These are phyloP conservation scores for Pyrrhopygopsis socrates DNA, from an alignment of 2,888 invertebrate species.

Conservation along the genomic window DNA sequence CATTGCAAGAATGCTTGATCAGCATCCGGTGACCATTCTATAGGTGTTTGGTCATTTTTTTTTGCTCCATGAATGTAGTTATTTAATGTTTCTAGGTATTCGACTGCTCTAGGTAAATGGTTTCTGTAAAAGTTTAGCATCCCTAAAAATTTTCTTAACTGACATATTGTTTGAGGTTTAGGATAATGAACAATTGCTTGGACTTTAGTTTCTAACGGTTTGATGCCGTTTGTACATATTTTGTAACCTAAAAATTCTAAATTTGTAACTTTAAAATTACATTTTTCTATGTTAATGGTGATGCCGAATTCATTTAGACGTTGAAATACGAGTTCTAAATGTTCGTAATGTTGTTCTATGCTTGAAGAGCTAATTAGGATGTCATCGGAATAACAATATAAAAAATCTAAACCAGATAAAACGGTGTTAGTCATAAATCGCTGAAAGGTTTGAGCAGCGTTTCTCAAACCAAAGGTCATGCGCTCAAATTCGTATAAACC, in stretches of 20 bases:
- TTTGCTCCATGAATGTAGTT: conserved; percentile 9
- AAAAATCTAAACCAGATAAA: background rate
- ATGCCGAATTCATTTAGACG: background rate
- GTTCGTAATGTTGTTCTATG: background rate
- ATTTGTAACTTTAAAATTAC: background rate
- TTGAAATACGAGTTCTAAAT: background rate
- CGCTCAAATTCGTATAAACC: background rate
- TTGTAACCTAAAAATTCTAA: background rate
- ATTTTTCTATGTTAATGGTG: background rate
- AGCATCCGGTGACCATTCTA: conserved; percentile 13
- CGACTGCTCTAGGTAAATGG: conserved; percentile 7
- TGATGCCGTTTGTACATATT: background rate
- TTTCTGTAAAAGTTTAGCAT: background rate
- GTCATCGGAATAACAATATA: background rate
- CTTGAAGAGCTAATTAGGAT: background rate
- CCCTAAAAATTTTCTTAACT: background rate
- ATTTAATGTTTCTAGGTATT: conserved; percentile 25
- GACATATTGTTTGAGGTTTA: background rate
- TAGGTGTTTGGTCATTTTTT: conserved; percentile 12
- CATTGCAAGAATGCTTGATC: conserved; percentile 10
- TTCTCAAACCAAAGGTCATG: background rate
- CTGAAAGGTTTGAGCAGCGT: background rate
- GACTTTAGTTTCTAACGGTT: background rate
- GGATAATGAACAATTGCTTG: background rate
- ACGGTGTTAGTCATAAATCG: background rate